These are phyloP conservation scores for Gallinago media DNA, from an alignment of 2,113 vertebrate species.

Conservation along the genomic window DNA sequence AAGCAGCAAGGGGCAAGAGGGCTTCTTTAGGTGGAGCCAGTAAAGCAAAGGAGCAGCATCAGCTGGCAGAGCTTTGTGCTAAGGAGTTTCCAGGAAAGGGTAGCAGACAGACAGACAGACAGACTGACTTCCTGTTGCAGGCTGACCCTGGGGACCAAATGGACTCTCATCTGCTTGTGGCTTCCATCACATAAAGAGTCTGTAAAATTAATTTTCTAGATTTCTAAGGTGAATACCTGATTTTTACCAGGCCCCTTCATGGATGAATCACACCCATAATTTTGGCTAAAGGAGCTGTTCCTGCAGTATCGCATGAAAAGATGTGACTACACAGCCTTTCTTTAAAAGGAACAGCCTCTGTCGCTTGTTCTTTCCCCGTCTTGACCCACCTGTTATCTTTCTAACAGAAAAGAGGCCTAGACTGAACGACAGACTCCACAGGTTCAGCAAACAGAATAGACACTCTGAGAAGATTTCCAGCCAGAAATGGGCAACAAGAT, in stretches of 20 bases:
- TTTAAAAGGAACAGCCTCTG: constrained; percentile 1
- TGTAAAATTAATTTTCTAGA: not conserved
- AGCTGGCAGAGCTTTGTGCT: constrained; percentile 52
- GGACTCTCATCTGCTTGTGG: not conserved
- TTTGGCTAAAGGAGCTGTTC: constrained; percentile 20
- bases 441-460: constrained; percentile 63
- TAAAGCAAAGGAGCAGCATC: constrained; percentile 44
- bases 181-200: not conserved
- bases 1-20: constrained; percentile 13
- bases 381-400: not conserved
- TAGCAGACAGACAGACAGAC: constrained; percentile 35
- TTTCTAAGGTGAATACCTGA: not conserved
- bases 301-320: not conserved
- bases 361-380: not conserved
- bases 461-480: constrained; percentile 62
- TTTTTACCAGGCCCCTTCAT: constrained; percentile 23
- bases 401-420: constrained; percentile 41
- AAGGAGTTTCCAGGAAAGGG: constrained; percentile 41
- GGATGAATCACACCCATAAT: not conserved
- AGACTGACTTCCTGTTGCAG: constrained; percentile 32
- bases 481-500: constrained; percentile 30
- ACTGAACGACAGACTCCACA: constrained; percentile 37
- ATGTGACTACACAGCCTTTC: not conserved
- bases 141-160: constrained; percentile 37
- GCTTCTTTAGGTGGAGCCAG: constrained; percentile 17